phyloP scores from a whole-genome alignment of 2,888 invertebrate genomes.

The Galerucella nymphaeae region DNA sequence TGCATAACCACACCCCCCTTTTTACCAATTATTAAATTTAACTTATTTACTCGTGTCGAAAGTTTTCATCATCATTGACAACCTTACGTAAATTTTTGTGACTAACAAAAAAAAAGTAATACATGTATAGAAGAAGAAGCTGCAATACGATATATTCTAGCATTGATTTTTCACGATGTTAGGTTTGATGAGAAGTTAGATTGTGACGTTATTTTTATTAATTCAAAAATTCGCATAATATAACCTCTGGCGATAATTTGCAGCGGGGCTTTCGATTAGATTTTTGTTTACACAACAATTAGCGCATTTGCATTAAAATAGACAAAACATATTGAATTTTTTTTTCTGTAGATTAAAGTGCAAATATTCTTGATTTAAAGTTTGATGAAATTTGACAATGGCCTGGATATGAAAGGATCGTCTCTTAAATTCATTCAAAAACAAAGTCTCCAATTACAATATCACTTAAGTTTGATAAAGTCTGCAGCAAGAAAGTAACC shows the following conservation, averaged over 20 bases:
- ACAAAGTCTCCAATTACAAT: too few species aligned
- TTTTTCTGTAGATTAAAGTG: background rate
- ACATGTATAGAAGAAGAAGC: background rate
- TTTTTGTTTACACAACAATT: constrained; percentile 23
- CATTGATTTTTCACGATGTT: background rate
- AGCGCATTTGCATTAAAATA: constrained; percentile 19
- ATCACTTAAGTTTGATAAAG: too few species aligned
- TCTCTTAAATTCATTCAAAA: background rate
- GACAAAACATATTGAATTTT: background rate
- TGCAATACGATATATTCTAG: background rate
- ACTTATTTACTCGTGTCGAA: constrained; percentile 20
- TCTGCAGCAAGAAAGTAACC: too few species aligned
- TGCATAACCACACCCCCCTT: constrained; percentile 22
- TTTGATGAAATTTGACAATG: background rate
- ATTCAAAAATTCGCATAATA: background rate
- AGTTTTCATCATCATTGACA: constrained; percentile 1
- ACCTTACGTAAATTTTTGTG: constrained; percentile 13
- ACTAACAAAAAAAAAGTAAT: background rate
- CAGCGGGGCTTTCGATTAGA: constrained; percentile 8
- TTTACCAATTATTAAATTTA: constrained; percentile 5
- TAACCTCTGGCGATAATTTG: constrained; percentile 3
- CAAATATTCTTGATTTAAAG: constrained; percentile 4
- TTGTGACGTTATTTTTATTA: background rate
- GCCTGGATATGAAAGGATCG: background rate
- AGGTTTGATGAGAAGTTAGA: background rate